These are phyloP conservation scores for Apamea anceps DNA, from an alignment of 2,888 invertebrate genomes.

Conservation along the genomic window DNA sequence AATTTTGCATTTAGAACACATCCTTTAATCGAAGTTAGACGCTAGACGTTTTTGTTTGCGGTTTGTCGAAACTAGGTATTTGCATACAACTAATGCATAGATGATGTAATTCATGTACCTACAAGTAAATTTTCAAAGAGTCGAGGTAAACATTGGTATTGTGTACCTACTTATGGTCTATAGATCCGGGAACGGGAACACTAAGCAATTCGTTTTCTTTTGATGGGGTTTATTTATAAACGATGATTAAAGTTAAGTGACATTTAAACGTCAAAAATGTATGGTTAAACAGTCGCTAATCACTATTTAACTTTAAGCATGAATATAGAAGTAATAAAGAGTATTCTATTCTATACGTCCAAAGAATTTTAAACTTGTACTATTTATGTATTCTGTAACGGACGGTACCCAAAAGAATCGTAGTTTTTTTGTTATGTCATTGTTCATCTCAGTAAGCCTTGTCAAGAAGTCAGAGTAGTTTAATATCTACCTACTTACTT, in stretches of 20 bases:
- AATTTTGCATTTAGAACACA: neutral
- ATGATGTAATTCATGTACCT: slow-evolving; percentile 8
- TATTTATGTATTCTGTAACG: neutral
- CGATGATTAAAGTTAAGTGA: too few species aligned
- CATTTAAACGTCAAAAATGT: too few species aligned
- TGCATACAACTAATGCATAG: neutral
- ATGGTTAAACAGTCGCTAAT: too few species aligned
- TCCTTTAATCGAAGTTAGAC: neutral
- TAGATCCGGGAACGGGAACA: neutral
- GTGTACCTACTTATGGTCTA: neutral
- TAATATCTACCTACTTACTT: neutral
- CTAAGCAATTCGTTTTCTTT: neutral
- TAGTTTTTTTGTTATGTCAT: neutral
- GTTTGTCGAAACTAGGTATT: neutral
- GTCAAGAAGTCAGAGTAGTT: slow-evolving; percentile 1
- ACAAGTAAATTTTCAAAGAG: neutral
- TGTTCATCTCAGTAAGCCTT: slow-evolving; percentile 1
- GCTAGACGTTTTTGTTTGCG: slow-evolving; percentile 1
- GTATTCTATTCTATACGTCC: neutral
- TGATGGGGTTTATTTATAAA: neutral
- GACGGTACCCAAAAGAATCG: neutral
- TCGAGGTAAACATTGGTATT: neutral
- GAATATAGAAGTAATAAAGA: too few species aligned
- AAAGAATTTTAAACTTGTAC: neutral
- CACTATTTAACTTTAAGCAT: too few species aligned